Base-by-base conservation (phyloP, 2,113 vertebrate species). In the Nothoprocta pentlandii region DNA sequence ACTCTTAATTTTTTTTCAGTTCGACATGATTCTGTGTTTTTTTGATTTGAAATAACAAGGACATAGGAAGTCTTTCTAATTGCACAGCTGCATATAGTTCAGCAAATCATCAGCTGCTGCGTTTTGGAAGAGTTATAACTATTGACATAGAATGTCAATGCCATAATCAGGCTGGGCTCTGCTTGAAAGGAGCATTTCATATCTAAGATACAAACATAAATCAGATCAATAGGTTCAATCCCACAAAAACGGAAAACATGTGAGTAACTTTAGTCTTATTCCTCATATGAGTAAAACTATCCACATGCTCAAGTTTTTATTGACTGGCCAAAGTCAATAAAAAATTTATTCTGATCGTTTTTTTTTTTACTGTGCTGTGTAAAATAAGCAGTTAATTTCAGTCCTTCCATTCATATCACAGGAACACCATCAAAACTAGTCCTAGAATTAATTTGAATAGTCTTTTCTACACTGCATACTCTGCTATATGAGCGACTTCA, bases 121-220 rank as follows among this genome's bases (percentile, higher is more conserved):
- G 64, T 90, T 90, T 89, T 66, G 70, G 36, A 49, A 82, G 41
- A 71, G 19, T 87, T 94, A 53, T 34, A 79, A 63, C n/a, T 93
- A 69, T 87, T 80, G 80, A 82, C 30, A 74, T 73, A 47, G 63
- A 93, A n/a, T 85, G 49, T 54, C 89, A 89, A 87, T 96, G 86
- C 89, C 44, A 62, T 91, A 82, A 92, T 96, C 79, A 89, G 42
- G 7, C 26, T 74, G 70, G 54, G 68, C 21, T 80, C 36, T n/a
- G 39, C 7, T 67, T 67, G 34, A 78, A 94, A 69, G 47, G 67
- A 84, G 92, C 66, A 89, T 44, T 76, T 68, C 1, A 2, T 81
- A 16, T 81, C 28, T 16, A n/a, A 71, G 80, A 46, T 86, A 47
- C 23, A 23, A 28, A 28, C 63, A 3, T 79, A 91, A 90, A 87